These are phyloP conservation scores for Heliconius charithonia DNA, from an alignment of 2,888 invertebrate species.

Conservation along the genomic window DNA sequence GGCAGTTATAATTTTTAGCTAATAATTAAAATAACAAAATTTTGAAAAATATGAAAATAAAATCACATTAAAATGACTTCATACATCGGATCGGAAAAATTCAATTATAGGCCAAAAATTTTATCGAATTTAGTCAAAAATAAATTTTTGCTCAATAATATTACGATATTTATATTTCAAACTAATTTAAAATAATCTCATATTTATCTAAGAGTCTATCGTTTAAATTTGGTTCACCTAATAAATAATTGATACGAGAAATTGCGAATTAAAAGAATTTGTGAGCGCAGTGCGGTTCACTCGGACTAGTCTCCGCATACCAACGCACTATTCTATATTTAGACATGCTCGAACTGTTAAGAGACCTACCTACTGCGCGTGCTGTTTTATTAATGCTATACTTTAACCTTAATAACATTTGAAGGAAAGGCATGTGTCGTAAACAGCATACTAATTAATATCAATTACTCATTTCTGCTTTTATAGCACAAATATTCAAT, in stretches of 20 bases:
- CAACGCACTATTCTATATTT: slow-evolving; percentile 67
- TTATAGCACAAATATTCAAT: neutral
- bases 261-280: slow-evolving; percentile 36
- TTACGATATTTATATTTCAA: neutral
- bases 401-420: slow-evolving; percentile 31
- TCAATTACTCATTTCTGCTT: slow-evolving; percentile 8
- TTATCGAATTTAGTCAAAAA: too few relatives aligned
- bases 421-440: slow-evolving; percentile 2
- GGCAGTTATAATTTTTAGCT: neutral
- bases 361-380: slow-evolving; percentile 59
- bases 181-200: neutral
- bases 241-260: slow-evolving; percentile 1
- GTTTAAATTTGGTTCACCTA: neutral
- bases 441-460: slow-evolving; percentile 18
- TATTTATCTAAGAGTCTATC: neutral
- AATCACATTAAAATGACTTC: too few relatives aligned
- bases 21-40: neutral
- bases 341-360: slow-evolving; percentile 57
- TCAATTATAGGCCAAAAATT: too few relatives aligned
- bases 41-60: neutral
- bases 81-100: too few relatives aligned
- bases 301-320: slow-evolving; percentile 58
- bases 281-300: slow-evolving; percentile 38
- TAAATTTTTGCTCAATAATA: too few relatives aligned
- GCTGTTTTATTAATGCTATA: slow-evolving; percentile 53